Evolutionary conservation across 2,888 invertebrate species (phyloP).

Genomic region (Luperina testacea): DNA sequence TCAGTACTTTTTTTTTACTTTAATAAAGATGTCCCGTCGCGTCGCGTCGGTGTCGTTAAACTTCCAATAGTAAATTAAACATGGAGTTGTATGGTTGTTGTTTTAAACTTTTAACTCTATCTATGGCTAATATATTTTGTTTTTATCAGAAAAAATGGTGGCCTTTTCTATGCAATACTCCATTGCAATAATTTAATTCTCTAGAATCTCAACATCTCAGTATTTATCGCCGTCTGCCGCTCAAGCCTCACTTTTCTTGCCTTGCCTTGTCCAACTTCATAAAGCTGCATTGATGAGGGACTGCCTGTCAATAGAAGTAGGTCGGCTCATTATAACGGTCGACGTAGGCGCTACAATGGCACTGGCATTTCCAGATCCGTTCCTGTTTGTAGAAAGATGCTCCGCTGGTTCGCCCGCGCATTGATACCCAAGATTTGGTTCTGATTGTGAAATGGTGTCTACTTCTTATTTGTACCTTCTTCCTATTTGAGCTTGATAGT

Average conservation of each 20-base stretch:
- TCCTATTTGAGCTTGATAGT: slow-evolving; percentile 10
- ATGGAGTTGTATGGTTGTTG: background rate
- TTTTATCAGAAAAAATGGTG: background rate
- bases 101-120: background rate
- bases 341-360: slow-evolving; percentile 73
- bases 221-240: slow-evolving; percentile 1
- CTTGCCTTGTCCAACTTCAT: slow-evolving; percentile 24
- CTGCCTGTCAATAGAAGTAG: slow-evolving; percentile 60
- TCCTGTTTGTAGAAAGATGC: slow-evolving; percentile 67
- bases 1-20: slow-evolving; percentile 1
- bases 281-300: slow-evolving; percentile 34
- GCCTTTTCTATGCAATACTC: background rate
- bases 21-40: background rate
- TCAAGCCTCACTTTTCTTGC: slow-evolving; percentile 19
- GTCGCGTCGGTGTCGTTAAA: slow-evolving; percentile 3
- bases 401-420: slow-evolving; percentile 66
- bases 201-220: slow-evolving; percentile 1
- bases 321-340: slow-evolving; percentile 72
- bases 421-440: slow-evolving; percentile 38
- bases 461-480: slow-evolving; percentile 36
- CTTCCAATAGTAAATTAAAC: background rate
- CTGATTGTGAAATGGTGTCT: slow-evolving; percentile 46
- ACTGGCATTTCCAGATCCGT: slow-evolving; percentile 70
- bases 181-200: background rate
- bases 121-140: background rate